Evolutionary conservation across 2,888 invertebrate species (phyloP).

Genomic region (Drosophila phalerata): DNA sequence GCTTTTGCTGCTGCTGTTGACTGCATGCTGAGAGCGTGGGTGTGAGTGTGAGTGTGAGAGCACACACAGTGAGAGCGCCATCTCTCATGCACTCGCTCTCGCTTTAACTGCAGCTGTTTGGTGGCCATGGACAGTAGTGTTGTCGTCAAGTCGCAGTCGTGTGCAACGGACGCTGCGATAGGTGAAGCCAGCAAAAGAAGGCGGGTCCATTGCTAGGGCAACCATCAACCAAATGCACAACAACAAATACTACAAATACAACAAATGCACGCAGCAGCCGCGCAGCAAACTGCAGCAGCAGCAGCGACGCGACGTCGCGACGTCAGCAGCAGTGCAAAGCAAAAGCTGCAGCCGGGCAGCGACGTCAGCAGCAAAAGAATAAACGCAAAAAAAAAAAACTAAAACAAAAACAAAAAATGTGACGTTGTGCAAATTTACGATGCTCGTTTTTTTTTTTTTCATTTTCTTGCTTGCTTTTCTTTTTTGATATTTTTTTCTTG

Average conservation of each 20-base stretch:
- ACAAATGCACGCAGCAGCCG: slow-evolving; percentile 31
- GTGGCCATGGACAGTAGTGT: slow-evolving; percentile 34
- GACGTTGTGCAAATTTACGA: slow-evolving; percentile 67
- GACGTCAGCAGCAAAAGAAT: slow-evolving; percentile 29
- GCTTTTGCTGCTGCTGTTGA: not conserved
- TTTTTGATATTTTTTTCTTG: too few relatives aligned
- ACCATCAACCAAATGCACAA: slow-evolving; percentile 51
- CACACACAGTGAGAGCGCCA: not conserved
- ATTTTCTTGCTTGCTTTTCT: slow-evolving; percentile 13
- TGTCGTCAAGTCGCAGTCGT: slow-evolving; percentile 56
- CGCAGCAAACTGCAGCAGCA: slow-evolving; percentile 11
- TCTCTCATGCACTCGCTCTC: slow-evolving; percentile 5
- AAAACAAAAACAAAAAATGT: slow-evolving; percentile 27
- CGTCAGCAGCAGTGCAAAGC: slow-evolving; percentile 31
- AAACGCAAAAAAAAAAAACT: slow-evolving; percentile 10
- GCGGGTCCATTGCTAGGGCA: slow-evolving; percentile 84
- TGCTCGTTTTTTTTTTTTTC: slow-evolving; percentile 21
- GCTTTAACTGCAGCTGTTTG: slow-evolving; percentile 36
- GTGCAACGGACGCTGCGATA: slow-evolving; percentile 77
- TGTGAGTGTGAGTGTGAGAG: slow-evolving; percentile 1
- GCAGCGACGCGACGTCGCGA: slow-evolving; percentile 11
- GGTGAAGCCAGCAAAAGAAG: slow-evolving; percentile 81
- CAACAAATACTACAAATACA: slow-evolving; percentile 18
- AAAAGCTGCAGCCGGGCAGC: slow-evolving; percentile 32
- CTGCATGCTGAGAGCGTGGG: slow-evolving; percentile 9